These are phyloP conservation scores for Orientallactaga bullata DNA, from an alignment of 2,113 vertebrate genomes.

Conservation along the genomic window DNA sequence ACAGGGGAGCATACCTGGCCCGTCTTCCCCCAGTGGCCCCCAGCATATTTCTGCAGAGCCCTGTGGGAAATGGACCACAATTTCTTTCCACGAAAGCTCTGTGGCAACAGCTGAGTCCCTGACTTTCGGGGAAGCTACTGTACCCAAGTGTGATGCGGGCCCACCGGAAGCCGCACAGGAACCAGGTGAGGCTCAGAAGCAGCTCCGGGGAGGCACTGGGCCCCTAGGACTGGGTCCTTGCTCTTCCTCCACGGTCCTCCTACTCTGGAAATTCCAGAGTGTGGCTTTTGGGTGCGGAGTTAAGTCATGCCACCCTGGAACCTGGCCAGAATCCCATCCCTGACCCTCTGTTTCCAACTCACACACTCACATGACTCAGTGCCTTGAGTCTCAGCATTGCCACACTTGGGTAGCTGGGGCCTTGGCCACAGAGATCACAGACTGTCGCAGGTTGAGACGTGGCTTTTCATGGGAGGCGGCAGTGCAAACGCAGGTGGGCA, in stretches of 20 bases:
- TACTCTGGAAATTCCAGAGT: neutral
- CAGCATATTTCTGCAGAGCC: slow-evolving; percentile 90
- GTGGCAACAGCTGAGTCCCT: slow-evolving; percentile 78
- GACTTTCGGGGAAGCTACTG: neutral
- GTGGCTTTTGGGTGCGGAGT: too few species aligned
- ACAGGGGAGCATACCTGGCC: slow-evolving; percentile 86
- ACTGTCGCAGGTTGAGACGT: accelerated
- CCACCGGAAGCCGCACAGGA: too few species aligned
- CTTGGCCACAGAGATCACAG: accelerated
- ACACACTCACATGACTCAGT: too few species aligned
- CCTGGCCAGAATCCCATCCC: too few species aligned
- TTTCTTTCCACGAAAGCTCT: slow-evolving; percentile 66
- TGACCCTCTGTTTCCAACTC: too few species aligned
- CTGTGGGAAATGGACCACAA: slow-evolving; percentile 87
- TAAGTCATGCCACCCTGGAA: neutral
- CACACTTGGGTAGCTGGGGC: accelerated
- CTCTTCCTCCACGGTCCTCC: neutral
- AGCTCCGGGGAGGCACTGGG: neutral
- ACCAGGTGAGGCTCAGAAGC: too few species aligned
- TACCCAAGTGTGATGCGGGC: slow-evolving; percentile 12
- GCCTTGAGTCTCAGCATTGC: too few species aligned
- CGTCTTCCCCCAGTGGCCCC: slow-evolving; percentile 91
- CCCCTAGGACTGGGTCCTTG: too few species aligned
- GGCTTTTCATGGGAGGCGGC: accelerated
- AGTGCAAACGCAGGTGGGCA: accelerated